Evolutionary conservation across 2,797 vertebrate species (phyloP).

Genomic region (Pseudocheirus occidentalis): DNA sequence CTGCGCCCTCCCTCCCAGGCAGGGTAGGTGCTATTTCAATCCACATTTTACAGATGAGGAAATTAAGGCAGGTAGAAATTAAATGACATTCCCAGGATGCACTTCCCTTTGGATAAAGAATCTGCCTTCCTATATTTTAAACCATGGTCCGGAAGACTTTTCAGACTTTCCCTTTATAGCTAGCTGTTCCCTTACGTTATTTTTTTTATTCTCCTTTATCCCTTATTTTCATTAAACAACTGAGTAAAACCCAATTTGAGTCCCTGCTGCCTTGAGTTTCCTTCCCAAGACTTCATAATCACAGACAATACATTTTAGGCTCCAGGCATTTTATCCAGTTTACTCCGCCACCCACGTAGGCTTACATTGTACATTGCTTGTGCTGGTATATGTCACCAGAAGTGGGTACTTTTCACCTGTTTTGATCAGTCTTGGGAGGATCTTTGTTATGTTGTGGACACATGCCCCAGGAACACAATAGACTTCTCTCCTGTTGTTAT

Average conservation of each 20-base stretch:
- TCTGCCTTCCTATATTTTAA: neutral
- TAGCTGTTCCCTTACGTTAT: neutral
- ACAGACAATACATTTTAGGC: neutral
- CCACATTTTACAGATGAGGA: neutral
- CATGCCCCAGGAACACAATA: neutral
- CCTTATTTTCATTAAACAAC: neutral
- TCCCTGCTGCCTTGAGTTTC: neutral
- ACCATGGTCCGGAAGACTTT: neutral
- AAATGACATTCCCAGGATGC: neutral
- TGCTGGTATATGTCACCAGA: neutral
- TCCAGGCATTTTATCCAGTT: too few relatives aligned
- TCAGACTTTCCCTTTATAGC: neutral
- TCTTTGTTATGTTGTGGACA: neutral
- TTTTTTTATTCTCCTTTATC: neutral
- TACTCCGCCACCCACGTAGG: too few relatives aligned
- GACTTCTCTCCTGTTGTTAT: neutral
- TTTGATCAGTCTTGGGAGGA: neutral
- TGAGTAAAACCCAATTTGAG: neutral
- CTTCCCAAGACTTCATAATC: neutral
- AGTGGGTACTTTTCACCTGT: neutral
- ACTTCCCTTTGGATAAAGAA: neutral
- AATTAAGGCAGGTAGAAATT: neutral
- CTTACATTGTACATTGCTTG: too few relatives aligned
- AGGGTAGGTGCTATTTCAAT: neutral
- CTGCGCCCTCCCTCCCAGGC: too few relatives aligned